Base-by-base conservation (phyloP, 1,140 invertebrate genomes). In the Procambarus virginalis region DNA sequence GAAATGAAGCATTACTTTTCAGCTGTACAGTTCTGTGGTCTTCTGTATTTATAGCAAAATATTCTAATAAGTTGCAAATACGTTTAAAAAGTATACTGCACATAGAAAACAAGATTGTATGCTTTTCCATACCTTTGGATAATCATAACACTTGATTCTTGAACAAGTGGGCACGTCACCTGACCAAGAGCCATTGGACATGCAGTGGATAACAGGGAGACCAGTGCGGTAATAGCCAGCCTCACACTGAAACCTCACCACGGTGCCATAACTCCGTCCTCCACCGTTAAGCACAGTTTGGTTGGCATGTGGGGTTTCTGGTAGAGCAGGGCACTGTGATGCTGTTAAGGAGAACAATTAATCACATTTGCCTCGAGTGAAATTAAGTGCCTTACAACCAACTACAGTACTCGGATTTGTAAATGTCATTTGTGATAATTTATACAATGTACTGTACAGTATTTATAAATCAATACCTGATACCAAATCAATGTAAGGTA, bases 141-240 rank as follows among this genome's bases (percentile, higher is more conserved):
- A 95, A 78, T 96, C 95, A 5, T 96, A 95, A 94, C 98, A 99
- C 87, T 96, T 94, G 14, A 97, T 96, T 92, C 96, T 92, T 34
- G 97, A 95, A 94, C 98, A 99, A 6, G 95, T 96, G 20, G 98
- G 98, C 20, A 98, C 97, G 89, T 96, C 95, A 79, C 97, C 97
- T 70, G 98, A 98, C 99, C 99, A 99, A 9, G 97, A 98, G 48
- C 98, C 98, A 93, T 99, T 98, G 92, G 97, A 97, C 96, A 98
- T 98, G 93, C 99, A 99, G 22, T 98, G 95, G 68, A 99, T 96
- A 3, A 98, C 97, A 51, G 97, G 97, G 93, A 97, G 96, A 55
- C 98, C 98, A 90, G 95, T 96, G 92, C 98, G 95, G 60, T 97
- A 95, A 93, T 98, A 99, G 0, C 99, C 99, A 10, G 97, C 96